These are phyloP conservation scores for Bhutanitis thaidina DNA, from an alignment of 2,888 invertebrate species.

Conservation along the genomic window DNA sequence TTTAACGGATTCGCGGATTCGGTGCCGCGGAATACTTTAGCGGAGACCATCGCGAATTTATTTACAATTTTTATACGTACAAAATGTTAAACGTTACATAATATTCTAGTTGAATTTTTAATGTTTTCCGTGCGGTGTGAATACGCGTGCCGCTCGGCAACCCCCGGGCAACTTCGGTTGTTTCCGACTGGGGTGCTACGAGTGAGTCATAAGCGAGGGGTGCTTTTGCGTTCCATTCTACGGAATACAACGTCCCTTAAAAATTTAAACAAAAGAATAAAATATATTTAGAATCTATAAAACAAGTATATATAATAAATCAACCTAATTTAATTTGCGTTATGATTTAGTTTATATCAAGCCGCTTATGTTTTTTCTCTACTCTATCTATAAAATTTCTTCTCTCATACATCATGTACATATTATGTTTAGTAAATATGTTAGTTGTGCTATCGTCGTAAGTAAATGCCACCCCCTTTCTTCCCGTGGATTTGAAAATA, in stretches of 20 bases:
- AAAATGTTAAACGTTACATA: conserved; percentile 59
- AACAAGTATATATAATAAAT: no score
- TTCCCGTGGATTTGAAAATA: no score
- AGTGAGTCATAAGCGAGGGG: conserved; percentile 72
- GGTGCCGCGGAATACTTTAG: not conserved
- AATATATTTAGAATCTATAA: no score
- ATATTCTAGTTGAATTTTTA: conserved; percentile 48
- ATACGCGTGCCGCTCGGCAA: conserved; percentile 46
- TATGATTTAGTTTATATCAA: no score
- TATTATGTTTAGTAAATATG: no score
- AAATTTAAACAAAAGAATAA: not conserved
- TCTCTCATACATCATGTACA: no score
- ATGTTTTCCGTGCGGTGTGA: conserved; percentile 57
- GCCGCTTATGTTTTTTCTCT: no score
- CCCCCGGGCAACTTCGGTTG: conserved; percentile 44
- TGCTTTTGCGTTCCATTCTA: conserved; percentile 60
- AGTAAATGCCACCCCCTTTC: no score
- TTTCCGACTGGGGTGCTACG: conserved; percentile 48
- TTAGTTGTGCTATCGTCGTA: no score
- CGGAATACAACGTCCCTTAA: conserved; percentile 21
- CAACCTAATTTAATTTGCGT: no score
- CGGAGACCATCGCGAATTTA: not conserved
- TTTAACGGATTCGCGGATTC: conserved; percentile 6
- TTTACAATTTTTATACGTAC: conserved; percentile 19
- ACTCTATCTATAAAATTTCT: no score